Evolutionary conservation across 1,140 invertebrate species (phyloP), one percentile per base, ranked within the genome.

Genomic region (Zaprionus tsacasi): DNA sequence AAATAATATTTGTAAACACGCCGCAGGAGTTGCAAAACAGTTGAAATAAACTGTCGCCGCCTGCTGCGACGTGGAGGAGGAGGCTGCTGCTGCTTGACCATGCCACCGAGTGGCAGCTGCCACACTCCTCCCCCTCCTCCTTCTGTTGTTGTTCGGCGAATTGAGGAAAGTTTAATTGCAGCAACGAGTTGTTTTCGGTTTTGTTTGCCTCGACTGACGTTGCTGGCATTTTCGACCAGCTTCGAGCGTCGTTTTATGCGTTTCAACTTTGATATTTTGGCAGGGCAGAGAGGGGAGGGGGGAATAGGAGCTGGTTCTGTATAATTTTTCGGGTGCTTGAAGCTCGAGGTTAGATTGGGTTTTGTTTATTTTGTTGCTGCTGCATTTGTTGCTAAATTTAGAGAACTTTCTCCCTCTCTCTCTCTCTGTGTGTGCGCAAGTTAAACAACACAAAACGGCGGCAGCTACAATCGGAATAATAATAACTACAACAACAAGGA

Each of bases 221-320:
- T 64, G 36, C 40, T 59, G 25, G 56, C 52, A 48, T 36, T 36
- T 57, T 38, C 21, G 21, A 27, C 52, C 25, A 36, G 52, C 52
- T 17, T 57, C 45, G 25, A 60, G 68, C 68, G 45, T 36, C 70
- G 61, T 66, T 86, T 87, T 87, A 79, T 77, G 69, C 64, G 76
- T 61, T 77, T 86, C 76, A 86, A 87, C 82, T 88, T 87, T 87
- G 83, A 74, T 87, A 87, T 87, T 87, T 87, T 13, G 10, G 15
- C 43, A 15, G 15, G 3, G 0, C 38, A 11, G n/a, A 25, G 59
- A 1, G 7, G 33, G 4, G 21, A 11, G 30, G 3, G 2, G 17
- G 17, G 13, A 3, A 21, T n/a, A n/a, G n/a, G n/a, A n/a, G n/a
- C n/a, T n/a, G 45, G 8, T 36, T 43, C n/a, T 27, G 60, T 36